Conservation (phyloP, 1,140 invertebrate genomes). For the Drosophila seguyi region DNA sequence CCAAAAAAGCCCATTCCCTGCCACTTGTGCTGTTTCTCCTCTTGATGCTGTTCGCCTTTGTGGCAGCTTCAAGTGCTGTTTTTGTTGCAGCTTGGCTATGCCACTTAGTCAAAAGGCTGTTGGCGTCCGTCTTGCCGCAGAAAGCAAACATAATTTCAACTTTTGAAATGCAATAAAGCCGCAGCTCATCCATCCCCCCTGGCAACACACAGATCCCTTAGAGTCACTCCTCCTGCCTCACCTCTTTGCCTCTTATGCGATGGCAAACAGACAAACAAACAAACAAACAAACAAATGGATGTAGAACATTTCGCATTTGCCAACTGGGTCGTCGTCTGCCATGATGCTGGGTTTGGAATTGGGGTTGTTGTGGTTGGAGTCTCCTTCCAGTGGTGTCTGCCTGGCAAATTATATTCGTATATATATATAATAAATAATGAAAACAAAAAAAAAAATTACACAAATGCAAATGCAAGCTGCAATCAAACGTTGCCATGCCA, state of each 20-base stretch:
- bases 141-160: conserved; percentile 77
- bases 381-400: too few relatives aligned
- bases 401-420: conserved; percentile 37
- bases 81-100: conserved; percentile 45
- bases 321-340: conserved; percentile 46
- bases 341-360: conserved; percentile 1
- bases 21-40: conserved; percentile 9
- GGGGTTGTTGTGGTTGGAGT: too few relatives aligned
- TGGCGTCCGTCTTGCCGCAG: conserved; percentile 54
- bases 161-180: conserved; percentile 68
- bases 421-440: conserved; percentile 23
- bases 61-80: conserved; percentile 35
- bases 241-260: neutral
- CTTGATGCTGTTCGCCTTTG: conserved; percentile 39
- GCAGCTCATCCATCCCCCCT: conserved; percentile 45
- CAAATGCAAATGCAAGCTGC: conserved; percentile 43
- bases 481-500: conserved; percentile 54
- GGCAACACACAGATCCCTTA: conserved; percentile 8
- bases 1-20: conserved; percentile 12
- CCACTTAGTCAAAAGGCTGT: conserved; percentile 64
- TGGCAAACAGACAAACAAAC: conserved; percentile 17
- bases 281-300: conserved; percentile 47
- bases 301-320: conserved; percentile 55
- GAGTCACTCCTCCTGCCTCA: neutral
- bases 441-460: conserved; percentile 28